A percentile compares a stretch with the other conserved stretches of the same genome.
phyloP scores from a whole-genome alignment of 2,113 vertebrate species.

The Micromys minutus region DNA sequence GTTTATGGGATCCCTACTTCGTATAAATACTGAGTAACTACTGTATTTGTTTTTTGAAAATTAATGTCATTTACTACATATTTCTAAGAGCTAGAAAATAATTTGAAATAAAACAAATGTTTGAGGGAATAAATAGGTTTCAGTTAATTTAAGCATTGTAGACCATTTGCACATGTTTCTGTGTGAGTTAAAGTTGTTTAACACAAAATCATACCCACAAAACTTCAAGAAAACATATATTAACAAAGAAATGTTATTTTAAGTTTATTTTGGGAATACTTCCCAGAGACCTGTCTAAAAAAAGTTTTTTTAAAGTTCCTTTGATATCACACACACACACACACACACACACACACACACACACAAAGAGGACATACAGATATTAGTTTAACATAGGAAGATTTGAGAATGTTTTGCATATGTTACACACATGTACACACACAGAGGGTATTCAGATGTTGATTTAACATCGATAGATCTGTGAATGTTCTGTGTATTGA shows the following conservation, averaged over 20 bases:
- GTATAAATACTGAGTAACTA: not conserved
- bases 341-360: not conserved
- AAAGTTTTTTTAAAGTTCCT: not conserved
- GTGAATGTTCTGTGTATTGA: not conserved
- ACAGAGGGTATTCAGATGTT: not conserved
- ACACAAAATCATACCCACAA: not conserved
- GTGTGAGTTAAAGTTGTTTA: not conserved
- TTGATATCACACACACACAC: not conserved
- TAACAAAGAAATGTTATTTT: not conserved
- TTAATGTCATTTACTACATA: not conserved
- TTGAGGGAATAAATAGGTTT: not conserved
- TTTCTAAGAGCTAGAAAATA: not conserved
- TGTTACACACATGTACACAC: not conserved
- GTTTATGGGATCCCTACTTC: not conserved
- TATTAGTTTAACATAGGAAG: not conserved
- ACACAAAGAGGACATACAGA: not conserved
- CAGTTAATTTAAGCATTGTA: not conserved
- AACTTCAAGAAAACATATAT: not conserved
- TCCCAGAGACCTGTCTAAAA: not conserved
- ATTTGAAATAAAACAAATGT: not conserved
- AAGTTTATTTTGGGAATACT: constrained; percentile 34
- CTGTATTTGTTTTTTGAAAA: not conserved
- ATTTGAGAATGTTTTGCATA: constrained; percentile 35
- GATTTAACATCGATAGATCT: constrained; percentile 26
- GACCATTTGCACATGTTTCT: not conserved